phyloP scores from a whole-genome alignment of 2,113 vertebrate species.

The Stigmatopora argus region DNA sequence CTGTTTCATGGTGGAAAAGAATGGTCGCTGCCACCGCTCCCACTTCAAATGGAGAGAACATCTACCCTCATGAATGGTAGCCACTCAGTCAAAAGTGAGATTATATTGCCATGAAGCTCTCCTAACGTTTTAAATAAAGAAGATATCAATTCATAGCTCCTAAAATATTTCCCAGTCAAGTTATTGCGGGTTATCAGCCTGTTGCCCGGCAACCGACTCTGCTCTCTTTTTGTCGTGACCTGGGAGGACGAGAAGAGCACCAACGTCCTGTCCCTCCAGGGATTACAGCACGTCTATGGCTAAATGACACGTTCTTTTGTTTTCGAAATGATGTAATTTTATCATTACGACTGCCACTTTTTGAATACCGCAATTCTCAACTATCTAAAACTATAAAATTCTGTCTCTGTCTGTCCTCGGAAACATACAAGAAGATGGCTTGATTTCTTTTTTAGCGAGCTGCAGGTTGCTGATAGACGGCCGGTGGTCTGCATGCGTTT shows the following conservation, averaged over 20 bases:
- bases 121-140: background rate
- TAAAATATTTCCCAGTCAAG: background rate
- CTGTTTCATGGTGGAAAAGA: no score
- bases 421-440: background rate
- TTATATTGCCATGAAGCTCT: background rate
- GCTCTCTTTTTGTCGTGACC: background rate
- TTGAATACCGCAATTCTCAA: background rate
- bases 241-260: background rate
- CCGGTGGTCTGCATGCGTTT: conserved; percentile 33
- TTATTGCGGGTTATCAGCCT: background rate
- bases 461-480: conserved; percentile 22
- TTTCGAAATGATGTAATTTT: background rate
- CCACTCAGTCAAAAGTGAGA: no score
- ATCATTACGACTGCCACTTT: background rate
- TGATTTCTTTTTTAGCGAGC: background rate
- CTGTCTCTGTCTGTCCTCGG: background rate
- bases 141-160: background rate
- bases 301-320: background rate
- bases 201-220: conserved; percentile 1
- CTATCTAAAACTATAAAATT: background rate
- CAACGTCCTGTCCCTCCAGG: background rate
- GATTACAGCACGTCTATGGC: background rate
- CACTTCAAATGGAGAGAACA: no score
- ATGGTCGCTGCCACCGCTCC: no score
- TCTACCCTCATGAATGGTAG: no score